Conservation (phyloP, 2,888 invertebrate species). For the Rhagium mordax region DNA sequence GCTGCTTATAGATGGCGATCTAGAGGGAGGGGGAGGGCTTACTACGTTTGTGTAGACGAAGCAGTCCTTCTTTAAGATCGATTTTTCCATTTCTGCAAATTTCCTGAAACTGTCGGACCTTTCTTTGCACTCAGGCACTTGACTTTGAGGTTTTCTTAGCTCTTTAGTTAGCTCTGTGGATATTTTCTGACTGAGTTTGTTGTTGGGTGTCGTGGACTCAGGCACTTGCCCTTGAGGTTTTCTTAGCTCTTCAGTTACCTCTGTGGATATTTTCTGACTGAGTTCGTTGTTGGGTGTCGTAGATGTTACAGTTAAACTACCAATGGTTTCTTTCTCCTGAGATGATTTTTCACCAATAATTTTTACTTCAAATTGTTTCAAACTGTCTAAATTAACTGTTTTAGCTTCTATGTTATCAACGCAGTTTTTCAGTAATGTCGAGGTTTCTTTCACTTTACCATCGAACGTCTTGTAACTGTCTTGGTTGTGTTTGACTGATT, state of each 20-base stretch:
- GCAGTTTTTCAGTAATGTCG: neutral
- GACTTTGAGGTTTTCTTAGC: neutral
- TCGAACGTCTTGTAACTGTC: neutral
- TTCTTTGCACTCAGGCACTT: neutral
- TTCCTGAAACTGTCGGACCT: neutral
- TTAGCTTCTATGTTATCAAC: neutral
- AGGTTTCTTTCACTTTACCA: neutral
- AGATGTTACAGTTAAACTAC: neutral
- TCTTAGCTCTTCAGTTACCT: neutral
- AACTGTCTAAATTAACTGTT: neutral
- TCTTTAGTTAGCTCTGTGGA: neutral
- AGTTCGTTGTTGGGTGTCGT: neutral
- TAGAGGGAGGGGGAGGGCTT: conserved; percentile 54
- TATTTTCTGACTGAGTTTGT: neutral
- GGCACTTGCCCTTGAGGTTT: neutral
- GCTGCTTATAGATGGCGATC: conserved; percentile 65
- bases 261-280: neutral
- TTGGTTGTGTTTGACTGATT: neutral
- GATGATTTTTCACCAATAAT: neutral
- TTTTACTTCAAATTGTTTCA: neutral
- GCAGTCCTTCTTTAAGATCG: neutral
- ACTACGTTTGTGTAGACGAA: conserved; percentile 49
- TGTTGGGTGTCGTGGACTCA: neutral
- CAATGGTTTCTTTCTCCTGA: neutral
- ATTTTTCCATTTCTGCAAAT: neutral